Evolutionary conservation across 1,140 invertebrate genomes (phyloP).

Genomic region (Harpegnathos saltator): DNA sequence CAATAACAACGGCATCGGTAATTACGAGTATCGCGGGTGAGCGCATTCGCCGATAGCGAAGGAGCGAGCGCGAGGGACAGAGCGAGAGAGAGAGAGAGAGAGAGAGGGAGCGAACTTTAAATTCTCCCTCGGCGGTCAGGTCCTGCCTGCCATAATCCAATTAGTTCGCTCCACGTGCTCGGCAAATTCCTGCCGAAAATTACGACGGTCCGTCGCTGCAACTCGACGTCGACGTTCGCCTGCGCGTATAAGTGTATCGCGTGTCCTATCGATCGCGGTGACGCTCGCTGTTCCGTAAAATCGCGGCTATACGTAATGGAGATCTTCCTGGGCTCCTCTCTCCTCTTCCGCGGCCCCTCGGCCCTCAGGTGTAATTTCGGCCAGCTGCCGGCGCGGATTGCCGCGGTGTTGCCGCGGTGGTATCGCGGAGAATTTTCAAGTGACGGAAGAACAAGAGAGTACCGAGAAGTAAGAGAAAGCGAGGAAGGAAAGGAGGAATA

Average conservation of each 20-base stretch:
- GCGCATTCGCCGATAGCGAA: background rate
- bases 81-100: too few species aligned
- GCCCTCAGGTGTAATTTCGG: constrained; percentile 22
- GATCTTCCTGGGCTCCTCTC: too few species aligned
- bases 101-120: constrained; percentile 48
- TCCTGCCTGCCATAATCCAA: constrained; percentile 34
- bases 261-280: constrained; percentile 53
- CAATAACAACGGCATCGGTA: constrained; percentile 37
- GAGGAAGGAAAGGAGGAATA: too few species aligned
- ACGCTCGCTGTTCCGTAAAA: constrained; percentile 49
- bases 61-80: too few species aligned
- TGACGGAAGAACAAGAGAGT: too few species aligned
- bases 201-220: constrained; percentile 50
- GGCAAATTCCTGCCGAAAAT: constrained; percentile 45
- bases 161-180: constrained; percentile 55
- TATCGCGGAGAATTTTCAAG: too few species aligned
- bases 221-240: constrained; percentile 47
- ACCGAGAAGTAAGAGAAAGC: too few species aligned
- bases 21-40: constrained; percentile 23
- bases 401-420: too few species aligned
- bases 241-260: constrained; percentile 43
- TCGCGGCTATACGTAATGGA: constrained; percentile 33
- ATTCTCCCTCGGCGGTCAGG: constrained; percentile 56
- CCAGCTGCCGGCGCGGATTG: background rate
- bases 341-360: too few species aligned